phyloP scores from a whole-genome alignment of 2,888 invertebrate genomes.

The Drosophila picticornis region DNA sequence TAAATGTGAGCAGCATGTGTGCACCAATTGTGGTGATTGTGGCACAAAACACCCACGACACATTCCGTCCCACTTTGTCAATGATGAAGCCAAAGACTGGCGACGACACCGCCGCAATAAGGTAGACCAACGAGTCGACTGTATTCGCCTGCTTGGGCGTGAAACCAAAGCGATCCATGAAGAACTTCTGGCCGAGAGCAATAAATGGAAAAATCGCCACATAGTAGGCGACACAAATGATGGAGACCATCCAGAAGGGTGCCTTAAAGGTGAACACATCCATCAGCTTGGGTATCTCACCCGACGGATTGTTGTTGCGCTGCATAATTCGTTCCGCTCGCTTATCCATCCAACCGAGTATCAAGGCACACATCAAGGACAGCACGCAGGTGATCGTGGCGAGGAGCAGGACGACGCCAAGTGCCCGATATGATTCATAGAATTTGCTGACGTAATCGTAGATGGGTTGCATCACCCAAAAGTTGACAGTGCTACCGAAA shows the following conservation, averaged over 20 bases:
- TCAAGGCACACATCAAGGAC: conserved; percentile 92
- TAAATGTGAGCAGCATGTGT: conserved; percentile 88
- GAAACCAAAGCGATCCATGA: conserved; percentile 92
- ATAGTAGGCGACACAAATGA: conserved; percentile 97
- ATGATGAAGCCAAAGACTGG: conserved; percentile 95
- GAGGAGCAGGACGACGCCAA: conserved; percentile 91
- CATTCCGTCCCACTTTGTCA: conserved; percentile 95
- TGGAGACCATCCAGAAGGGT: conserved; percentile 95
- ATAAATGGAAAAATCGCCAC: conserved; percentile 98
- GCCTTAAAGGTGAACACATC: conserved; percentile 93
- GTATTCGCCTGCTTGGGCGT: conserved; percentile 91
- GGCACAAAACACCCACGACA: conserved; percentile 94
- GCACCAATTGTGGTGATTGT: conserved; percentile 89
- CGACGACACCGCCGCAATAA: conserved; percentile 93
- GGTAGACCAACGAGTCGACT: conserved; percentile 94
- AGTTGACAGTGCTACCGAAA: conserved; percentile 97
- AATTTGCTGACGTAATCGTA: conserved; percentile 90
- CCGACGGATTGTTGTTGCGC: conserved; percentile 87
- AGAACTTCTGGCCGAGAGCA: conserved; percentile 97
- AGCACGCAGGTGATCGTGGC: conserved; percentile 93
- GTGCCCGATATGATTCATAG: conserved; percentile 89
- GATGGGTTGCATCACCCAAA: conserved; percentile 95
- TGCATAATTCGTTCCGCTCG: conserved; percentile 92
- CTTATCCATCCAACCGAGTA: conserved; percentile 93
- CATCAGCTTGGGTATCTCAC: conserved; percentile 89